Evolutionary conservation across 2,113 vertebrate species (phyloP), one percentile per base, ranked within the genome.

Genomic region (Corythaixoides concolor): DNA sequence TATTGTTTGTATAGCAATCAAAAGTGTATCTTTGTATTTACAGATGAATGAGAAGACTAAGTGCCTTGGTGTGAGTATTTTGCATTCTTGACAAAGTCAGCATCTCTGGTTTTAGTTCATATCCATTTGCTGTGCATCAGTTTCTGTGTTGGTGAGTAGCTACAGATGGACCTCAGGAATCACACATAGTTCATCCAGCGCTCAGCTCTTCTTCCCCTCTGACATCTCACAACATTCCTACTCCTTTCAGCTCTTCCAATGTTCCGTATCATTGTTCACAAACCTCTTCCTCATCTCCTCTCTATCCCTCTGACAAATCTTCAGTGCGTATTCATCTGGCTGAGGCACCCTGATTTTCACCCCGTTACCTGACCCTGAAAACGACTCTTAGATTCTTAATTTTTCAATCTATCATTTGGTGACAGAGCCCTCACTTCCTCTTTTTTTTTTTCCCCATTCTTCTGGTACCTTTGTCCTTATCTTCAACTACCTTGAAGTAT

Each of bases 101-200:
- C 19, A 23, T 27, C 47, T 83, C 72, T 70, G n/a, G n/a, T 8
- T 43, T 80, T 15, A 75, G 32, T 39, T 95, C 43, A 50, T 49
- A 68, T 24, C 15, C 41, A 18, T 45, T 83, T 73, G 32, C 49
- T 56, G 24, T 53, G 50, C 30, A 32, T 53, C 67, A 56, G 56
- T 23, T 39, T 66, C 50, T 32, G 41, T 26, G 39, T 3, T 7
- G 20, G 32, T 45, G 66, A 82, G 62, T 2, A 63, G 41, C 41
- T 72, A 35, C 1, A 6, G 68, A 53, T 28, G 45, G 37, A 66
- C 23, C 5, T 21, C 49, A 59, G 43, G 32, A 55, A 63, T 43
- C 23, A 37, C 26, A n/a, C 0, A 1, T 5, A 27, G 33, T 28
- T 80, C n/a, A 84, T 5, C 21, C 47, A 33, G 27, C 1, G 18